Percentiles rank a stretch among this genome's conserved stretches.
Evolutionary conservation across 1,140 invertebrate genomes (phyloP).

Genomic region (Bombus consobrinus): DNA sequence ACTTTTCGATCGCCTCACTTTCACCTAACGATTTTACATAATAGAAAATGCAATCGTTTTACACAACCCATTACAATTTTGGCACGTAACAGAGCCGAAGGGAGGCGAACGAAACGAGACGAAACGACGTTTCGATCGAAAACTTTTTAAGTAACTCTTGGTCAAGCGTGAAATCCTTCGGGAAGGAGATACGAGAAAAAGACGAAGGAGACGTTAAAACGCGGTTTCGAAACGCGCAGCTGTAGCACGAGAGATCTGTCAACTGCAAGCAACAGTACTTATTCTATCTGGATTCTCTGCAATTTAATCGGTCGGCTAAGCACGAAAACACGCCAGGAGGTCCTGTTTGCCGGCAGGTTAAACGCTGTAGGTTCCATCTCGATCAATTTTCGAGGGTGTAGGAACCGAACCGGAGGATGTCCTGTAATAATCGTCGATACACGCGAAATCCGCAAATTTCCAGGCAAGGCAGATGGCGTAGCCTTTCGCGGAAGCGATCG

Average conservation of each 20-base stretch:
- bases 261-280: conserved; percentile 22
- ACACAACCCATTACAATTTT: neutral
- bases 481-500: conserved; percentile 63
- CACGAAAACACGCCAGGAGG: conserved; percentile 9
- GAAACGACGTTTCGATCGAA: neutral
- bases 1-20: neutral
- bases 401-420: conserved; percentile 4
- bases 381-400: neutral
- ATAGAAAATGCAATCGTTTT: neutral
- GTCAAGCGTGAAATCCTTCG: neutral
- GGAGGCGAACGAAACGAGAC: neutral
- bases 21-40: neutral
- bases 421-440: conserved; percentile 57
- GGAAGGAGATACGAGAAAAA: neutral
- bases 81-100: neutral
- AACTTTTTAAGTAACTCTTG: neutral
- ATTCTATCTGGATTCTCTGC: conserved; percentile 1
- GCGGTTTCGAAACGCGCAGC: neutral
- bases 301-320: conserved; percentile 10
- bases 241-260: conserved; percentile 24
- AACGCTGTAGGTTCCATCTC: neutral
- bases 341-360: neutral
- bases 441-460: conserved; percentile 53
- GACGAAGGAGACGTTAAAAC: neutral
- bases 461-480: conserved; percentile 60